Evolutionary conservation across 2,113 vertebrate species (phyloP).

Genomic region (Nothoprocta perdicaria): DNA sequence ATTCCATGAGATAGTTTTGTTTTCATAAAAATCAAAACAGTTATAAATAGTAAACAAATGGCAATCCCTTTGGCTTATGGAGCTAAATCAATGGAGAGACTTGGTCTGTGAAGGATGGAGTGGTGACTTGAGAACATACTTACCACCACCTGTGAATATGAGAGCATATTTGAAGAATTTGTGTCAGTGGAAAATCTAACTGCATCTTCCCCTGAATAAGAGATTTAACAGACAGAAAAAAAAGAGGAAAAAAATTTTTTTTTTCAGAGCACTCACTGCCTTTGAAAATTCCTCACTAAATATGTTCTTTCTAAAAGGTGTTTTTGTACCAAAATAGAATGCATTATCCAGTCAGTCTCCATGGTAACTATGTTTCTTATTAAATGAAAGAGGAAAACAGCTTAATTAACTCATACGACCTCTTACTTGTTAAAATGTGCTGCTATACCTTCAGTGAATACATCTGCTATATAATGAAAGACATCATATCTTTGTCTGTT

Average conservation of each 20-base stretch:
- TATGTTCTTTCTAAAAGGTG: slow-evolving; percentile 52
- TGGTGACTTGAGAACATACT: not conserved
- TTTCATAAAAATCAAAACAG: not conserved
- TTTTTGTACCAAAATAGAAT: slow-evolving; percentile 68
- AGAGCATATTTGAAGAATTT: not conserved
- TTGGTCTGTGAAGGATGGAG: not conserved
- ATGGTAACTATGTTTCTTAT: slow-evolving; percentile 79
- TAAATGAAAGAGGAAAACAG: slow-evolving; percentile 67
- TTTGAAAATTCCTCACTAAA: slow-evolving; percentile 53
- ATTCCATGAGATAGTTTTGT: not conserved
- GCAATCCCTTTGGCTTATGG: not conserved
- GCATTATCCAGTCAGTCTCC: slow-evolving; percentile 66
- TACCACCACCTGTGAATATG: not conserved
- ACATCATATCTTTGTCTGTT: not conserved
- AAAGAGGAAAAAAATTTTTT: not conserved
- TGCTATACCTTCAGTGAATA: slow-evolving; percentile 1
- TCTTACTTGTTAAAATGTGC: slow-evolving; percentile 67
- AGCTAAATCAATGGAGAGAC: not conserved
- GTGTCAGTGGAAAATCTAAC: not conserved
- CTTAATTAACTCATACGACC: slow-evolving; percentile 71
- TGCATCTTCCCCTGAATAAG: not conserved
- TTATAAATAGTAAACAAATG: not conserved
- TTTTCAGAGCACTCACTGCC: not conserved
- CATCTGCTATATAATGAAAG: not conserved
- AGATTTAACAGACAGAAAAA: not conserved